phyloP scores from a whole-genome alignment of 2,113 vertebrate genomes.

The Nipponia nippon region DNA sequence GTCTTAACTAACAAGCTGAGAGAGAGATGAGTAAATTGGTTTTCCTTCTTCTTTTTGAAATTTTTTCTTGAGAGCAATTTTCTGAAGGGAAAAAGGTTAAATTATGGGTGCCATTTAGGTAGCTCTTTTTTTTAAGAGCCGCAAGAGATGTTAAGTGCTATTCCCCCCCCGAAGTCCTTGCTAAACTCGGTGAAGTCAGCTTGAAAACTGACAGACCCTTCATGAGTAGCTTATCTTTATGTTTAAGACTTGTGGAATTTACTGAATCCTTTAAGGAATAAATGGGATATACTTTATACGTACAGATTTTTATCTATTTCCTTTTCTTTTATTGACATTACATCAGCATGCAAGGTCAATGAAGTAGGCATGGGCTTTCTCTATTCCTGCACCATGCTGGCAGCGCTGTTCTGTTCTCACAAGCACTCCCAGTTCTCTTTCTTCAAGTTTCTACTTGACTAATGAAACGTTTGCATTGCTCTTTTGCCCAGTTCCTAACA shows the following conservation, averaged over 20 bases:
- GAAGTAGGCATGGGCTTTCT: neutral
- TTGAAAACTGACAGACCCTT: constrained; percentile 3
- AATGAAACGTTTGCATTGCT: constrained; percentile 40
- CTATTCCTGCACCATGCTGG: neutral
- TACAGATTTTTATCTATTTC: neutral
- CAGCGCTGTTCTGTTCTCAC: neutral
- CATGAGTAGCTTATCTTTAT: constrained; percentile 18
- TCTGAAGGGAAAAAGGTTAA: constrained; percentile 1
- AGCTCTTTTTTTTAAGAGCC: constrained; percentile 18
- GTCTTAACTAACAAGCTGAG: constrained; percentile 18
- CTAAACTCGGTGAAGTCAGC: neutral
- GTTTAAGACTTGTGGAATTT: constrained; percentile 31
- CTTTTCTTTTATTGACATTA: neutral
- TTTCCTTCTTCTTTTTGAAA: constrained; percentile 39
- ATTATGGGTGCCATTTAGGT: constrained; percentile 13
- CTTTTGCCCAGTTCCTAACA: constrained; percentile 58
- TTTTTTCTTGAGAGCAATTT: constrained; percentile 6
- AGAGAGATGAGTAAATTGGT: constrained; percentile 27
- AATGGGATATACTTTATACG: neutral
- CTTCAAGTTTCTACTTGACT: constrained; percentile 57
- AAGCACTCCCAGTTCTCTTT: neutral
- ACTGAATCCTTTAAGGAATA: constrained; percentile 32
- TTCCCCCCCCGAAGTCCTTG: neutral
- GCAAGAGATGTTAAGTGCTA: neutral
- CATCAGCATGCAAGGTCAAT: neutral